A percentile compares a stretch with the other conserved stretches of the same genome.
These are phyloP conservation scores for Rhaphigaster nebulosa DNA, from an alignment of 2,888 invertebrate genomes.

Conservation along the genomic window DNA sequence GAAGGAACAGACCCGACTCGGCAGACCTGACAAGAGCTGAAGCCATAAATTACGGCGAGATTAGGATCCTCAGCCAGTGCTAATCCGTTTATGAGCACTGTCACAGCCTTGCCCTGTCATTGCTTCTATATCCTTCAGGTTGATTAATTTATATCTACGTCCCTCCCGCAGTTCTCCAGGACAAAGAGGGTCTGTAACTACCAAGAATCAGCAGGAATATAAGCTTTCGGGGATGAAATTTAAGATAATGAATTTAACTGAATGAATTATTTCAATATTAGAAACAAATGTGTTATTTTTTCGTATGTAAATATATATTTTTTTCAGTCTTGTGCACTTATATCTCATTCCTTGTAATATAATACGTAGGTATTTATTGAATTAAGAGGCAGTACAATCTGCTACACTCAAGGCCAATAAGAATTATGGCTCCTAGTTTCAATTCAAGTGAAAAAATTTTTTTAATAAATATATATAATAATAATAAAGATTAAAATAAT, in stretches of 20 bases:
- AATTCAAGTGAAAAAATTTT: no score
- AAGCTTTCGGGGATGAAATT: neutral
- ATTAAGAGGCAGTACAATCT: no score
- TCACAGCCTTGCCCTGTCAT: neutral
- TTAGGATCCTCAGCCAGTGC: neutral
- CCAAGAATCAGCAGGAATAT: neutral
- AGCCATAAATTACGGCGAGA: neutral
- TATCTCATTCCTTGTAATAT: no score
- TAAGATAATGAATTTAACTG: neutral
- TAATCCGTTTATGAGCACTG: constrained; percentile 5
- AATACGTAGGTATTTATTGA: no score
- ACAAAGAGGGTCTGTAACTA: neutral
- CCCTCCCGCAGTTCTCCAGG: neutral
- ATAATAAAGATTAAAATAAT: no score
- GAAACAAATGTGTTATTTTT: neutral
- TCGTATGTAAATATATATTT: no score
- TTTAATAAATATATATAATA: no score
- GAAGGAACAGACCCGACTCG: neutral
- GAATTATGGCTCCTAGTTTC: no score
- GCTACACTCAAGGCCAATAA: no score
- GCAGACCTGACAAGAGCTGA: neutral
- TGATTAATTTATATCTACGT: neutral
- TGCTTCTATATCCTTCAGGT: neutral
- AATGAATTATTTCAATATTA: neutral
- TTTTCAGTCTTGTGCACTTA: no score